Evolutionary conservation across 1,140 invertebrate species (phyloP), one percentile per base, ranked within the genome.

Genomic region (Cotesia glomerata): DNA sequence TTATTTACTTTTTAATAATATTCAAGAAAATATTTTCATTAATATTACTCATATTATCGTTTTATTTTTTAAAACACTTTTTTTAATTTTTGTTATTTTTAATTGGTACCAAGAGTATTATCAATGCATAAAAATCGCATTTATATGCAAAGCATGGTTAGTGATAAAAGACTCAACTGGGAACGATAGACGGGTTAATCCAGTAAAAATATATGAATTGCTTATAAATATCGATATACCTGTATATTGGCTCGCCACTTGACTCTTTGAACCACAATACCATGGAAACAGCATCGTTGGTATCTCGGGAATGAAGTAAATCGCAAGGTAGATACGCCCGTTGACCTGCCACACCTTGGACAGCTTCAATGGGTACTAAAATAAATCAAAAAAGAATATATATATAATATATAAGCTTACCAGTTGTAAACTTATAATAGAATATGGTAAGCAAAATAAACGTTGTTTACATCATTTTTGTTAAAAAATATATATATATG

Each of bases 261-360:
- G 91, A 90, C 82, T 94, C 94, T 81, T 94, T 94, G 85, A 95
- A 95, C 93, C 94, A 96, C 5, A 96, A 89, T 63, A 96, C 94
- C 92, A 96, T 95, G 66, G 93, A 93, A 56, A 95, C 92, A 3
- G 91, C 90, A 85, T 95, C 94, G 80, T 93, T 92, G 52, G 90
- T 88, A 72, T 93, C 91, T 73, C 91, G 88, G 2, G 93, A 91
- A 75, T 92, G 91, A 56, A 75, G 70, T 74, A 95, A 94, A 84
- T 95, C 93, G 85, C 95, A 96, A 5, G 94, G 95, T 59, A 96
- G 87, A 72, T 90, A 90, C 4, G 92, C 92, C 79, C 91, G 93
- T 82, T 92, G 91, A 8, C 91, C 92, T 64, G 94, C 87, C 7
- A 95, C 94, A 39, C 94, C 94, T 82, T 93, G 91, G 71, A 95